Percentiles rank a stretch among this genome's conserved stretches.
Evolutionary conservation across 2,113 vertebrate genomes (phyloP).

Genomic region (Nicator chloris): DNA sequence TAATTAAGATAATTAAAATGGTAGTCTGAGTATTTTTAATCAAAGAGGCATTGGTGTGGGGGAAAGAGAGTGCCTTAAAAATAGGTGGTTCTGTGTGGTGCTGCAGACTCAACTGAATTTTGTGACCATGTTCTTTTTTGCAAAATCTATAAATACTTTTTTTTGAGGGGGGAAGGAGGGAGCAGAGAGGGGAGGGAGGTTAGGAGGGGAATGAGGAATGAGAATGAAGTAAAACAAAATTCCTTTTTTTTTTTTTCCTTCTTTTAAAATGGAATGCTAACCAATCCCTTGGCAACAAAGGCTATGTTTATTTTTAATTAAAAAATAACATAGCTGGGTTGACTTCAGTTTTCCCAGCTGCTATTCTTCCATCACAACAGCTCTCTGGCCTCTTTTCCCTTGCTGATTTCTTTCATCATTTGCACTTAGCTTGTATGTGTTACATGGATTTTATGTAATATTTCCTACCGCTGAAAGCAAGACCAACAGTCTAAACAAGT

Average conservation of each 20-base stretch:
- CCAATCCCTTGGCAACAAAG: constrained; percentile 68
- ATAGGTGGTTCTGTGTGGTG: background rate
- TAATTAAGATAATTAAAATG: background rate
- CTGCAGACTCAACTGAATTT: background rate
- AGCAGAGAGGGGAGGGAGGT: background rate
- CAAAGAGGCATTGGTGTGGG: background rate
- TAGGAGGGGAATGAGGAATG: constrained; percentile 23
- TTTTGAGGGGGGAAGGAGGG: background rate
- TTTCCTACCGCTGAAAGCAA: constrained; percentile 51
- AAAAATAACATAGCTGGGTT: constrained; percentile 69
- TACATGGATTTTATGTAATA: constrained; percentile 29
- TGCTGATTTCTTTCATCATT: constrained; percentile 63
- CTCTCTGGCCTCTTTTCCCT: constrained; percentile 48
- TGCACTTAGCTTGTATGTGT: constrained; percentile 30
- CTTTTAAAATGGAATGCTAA: constrained; percentile 59
- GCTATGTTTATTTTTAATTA: constrained; percentile 75
- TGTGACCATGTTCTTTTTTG: background rate
- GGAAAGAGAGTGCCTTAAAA: background rate
- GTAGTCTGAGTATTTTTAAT: background rate
- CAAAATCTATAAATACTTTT: constrained; percentile 48
- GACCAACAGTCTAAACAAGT: constrained; percentile 11
- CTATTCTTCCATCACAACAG: constrained; percentile 48
- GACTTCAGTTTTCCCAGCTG: constrained; percentile 66
- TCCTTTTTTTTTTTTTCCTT: background rate
- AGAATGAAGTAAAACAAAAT: constrained; percentile 46